Base-by-base conservation (phyloP, 1,140 invertebrate genomes). In the Penaeus japonicus region DNA sequence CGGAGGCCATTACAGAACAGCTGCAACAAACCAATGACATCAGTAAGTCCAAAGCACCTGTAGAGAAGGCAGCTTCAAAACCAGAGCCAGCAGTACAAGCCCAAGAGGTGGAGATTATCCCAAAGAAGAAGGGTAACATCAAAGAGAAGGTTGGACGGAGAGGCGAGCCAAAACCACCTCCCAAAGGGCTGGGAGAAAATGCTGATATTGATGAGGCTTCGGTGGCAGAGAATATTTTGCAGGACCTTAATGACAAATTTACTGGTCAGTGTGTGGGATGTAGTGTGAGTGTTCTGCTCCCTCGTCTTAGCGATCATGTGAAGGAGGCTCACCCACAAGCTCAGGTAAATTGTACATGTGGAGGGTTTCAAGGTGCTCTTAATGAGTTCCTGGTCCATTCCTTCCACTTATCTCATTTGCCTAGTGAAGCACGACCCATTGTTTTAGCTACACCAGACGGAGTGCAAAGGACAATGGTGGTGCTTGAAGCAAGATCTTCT, bases 211-310 rank as follows among this genome's bases (percentile, higher is more conserved):
- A 90, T 73, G 78, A 79, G 53, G 85, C 81, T 53, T 89, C 80
- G 0, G 87, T 90, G 87, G 89, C 87, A 39, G 90, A 90, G 24
- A 90, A 90, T 82, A 90, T 90, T 73, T 87, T 90, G 80, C 85
- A 84, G 35, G 90, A 90, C 79, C 85, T 89, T 84, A 82, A 87
- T 65, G 90, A 90, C 35, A 90, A 90, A 55, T 90, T 79, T 59
- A 89, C 84, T 17, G 88, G 90, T 84, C 85, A 89, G 47, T 90
- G 90, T 81, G 89, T 90, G 20, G 88, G 86, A 32, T 90, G 90
- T 81, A 82, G 87, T 35, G 87, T 89, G n/a, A 89, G 90, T 87
- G 87, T 90, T n/a, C 55, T 89, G 22, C 62, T 90, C 57, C 85
- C 85, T 65, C 75, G 77, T 22, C 82, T 89, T 22, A 53, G 70